Evolutionary conservation across 2,888 invertebrate genomes (phyloP), one percentile per base, ranked within the genome.

Genomic region (Cacoxenus indagator): DNA sequence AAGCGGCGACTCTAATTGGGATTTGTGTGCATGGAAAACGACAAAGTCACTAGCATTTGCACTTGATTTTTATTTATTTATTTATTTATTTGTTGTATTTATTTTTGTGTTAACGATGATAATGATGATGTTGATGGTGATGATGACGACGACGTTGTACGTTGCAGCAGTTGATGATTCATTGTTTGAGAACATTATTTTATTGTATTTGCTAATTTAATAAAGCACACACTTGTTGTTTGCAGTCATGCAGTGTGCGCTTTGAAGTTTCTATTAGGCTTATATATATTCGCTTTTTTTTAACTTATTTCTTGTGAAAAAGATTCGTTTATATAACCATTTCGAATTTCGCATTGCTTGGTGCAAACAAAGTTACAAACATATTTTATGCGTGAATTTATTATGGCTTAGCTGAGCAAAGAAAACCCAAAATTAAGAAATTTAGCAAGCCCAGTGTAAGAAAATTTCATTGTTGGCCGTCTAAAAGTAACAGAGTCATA

Each of bases 401-500:
- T n/a, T 9, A 31, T 31, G 31, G 9, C 31, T 31, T 31, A 31
- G 5, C 9, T 37, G 2, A 11, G 37, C 37, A 4, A 8, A 37
- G 14, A 37, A 14, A 37, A 11, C n/a, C n/a, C n/a, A n/a, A n/a
- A n/a, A n/a, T n/a, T n/a, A n/a, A n/a, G n/a, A n/a, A n/a, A n/a
- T n/a, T n/a, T n/a, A n/a, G n/a, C n/a, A n/a, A n/a, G n/a, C n/a
- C n/a, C 31, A 31, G 31, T 31, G 6, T 0, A 31, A 31, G 6
- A 31, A 9, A 31, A 5, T 11, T 1, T 26, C 14, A 14, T 26
- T 8, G 0, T 55, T 71, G 67, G 73, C 70, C 72, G 70, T 70
- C 73, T 73, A 73, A 75, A 73, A 75, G 70, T 75, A 75, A 75
- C 75, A 74, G 64, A 70, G 73, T 65, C 75, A 75, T 75, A 70